These are phyloP conservation scores for Anolis apletophallus DNA, from an alignment of 2,797 vertebrate species.

Conservation along the genomic window DNA sequence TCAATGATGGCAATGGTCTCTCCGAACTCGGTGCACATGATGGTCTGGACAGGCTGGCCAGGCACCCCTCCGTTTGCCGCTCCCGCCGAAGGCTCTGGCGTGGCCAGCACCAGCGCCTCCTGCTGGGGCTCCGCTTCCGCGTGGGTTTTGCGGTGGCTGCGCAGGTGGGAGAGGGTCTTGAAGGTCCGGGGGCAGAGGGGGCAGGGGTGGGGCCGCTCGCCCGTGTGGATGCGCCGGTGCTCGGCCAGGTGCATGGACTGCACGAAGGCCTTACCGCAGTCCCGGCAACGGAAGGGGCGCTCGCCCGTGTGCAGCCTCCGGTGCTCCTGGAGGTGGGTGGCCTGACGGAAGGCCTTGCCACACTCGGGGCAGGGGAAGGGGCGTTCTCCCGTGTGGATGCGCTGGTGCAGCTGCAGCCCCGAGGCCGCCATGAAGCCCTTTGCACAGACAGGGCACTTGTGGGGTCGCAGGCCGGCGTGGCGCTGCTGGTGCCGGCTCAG, in stretches of 20 bases:
- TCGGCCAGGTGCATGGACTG: constrained; percentile 84
- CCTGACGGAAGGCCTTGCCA: constrained; percentile 62
- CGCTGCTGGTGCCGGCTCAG: constrained; percentile 87
- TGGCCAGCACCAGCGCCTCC: too few species aligned
- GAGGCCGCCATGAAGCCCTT: constrained; percentile 90
- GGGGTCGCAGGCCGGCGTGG: constrained; percentile 88
- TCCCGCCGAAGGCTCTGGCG: constrained; percentile 45
- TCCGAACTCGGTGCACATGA: constrained; percentile 93
- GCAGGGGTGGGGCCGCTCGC: constrained; percentile 89
- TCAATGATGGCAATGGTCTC: constrained; percentile 94
- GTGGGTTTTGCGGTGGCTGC: constrained; percentile 89
- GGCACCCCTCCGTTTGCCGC: background rate
- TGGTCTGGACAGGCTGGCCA: constrained; percentile 76
- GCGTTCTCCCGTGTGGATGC: constrained; percentile 86
- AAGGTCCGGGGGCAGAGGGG: constrained; percentile 88
- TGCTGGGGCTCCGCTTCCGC: constrained; percentile 71
- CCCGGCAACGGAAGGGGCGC: constrained; percentile 78
- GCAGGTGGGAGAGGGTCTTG: constrained; percentile 88
- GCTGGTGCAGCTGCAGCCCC: constrained; percentile 89
- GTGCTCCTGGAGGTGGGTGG: constrained; percentile 63
- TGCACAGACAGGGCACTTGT: constrained; percentile 87
- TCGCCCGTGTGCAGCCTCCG: constrained; percentile 38
- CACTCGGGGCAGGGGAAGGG: constrained; percentile 41
- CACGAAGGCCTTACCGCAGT: constrained; percentile 85
- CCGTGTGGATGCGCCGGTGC: constrained; percentile 88